Evolutionary conservation across 2,888 invertebrate species (phyloP), one percentile per base, ranked within the genome.

Genomic region (Archaeoteleia sp.): DNA sequence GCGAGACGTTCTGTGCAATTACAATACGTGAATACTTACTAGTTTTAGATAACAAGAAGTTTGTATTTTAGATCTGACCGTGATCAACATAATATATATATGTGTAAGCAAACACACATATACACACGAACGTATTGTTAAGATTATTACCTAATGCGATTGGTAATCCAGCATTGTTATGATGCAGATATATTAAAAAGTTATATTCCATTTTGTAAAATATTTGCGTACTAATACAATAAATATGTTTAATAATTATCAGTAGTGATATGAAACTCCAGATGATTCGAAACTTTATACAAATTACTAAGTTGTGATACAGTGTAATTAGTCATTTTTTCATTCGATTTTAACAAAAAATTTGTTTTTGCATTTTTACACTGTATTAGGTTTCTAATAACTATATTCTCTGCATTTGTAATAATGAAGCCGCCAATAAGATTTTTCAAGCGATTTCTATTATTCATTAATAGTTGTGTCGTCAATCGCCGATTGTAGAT

Each of bases 21-120:
- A 48, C 27, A 34, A 49, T 63, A 73, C 70, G 71, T 70, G 71
- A 78, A 74, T 78, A 79, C 80, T 79, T 80, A 81, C 77, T 78
- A 78, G 74, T 78, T 77, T 75, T 79, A 78, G 74, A 74, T 72
- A 74, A 78, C 75, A 75, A 78, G 76, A 78, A 78, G 76, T 61
- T 78, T 74, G 49, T 78, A 72, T 68, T 72, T 69, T 75, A 76
- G 74, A 74, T 78, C 73, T 73, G 72, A 78, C 74, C 74, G 78
- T 78, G 77, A 79, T 80, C 75, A 78, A 78, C 71, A n/a, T 67
- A 58, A 35, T 39, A 42, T 17, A 29, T 40, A 55, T 49, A 49
- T 35, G n/a, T 20, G 37, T 34, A 30, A 42, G 43, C 69, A 67
- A 65, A 39, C 57, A 66, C 43, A 45, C 43, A 57, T 49, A 66